These are phyloP conservation scores for Porites divaricata DNA, from an alignment of 92 coral and sea anemone species.

Conservation along the genomic window DNA sequence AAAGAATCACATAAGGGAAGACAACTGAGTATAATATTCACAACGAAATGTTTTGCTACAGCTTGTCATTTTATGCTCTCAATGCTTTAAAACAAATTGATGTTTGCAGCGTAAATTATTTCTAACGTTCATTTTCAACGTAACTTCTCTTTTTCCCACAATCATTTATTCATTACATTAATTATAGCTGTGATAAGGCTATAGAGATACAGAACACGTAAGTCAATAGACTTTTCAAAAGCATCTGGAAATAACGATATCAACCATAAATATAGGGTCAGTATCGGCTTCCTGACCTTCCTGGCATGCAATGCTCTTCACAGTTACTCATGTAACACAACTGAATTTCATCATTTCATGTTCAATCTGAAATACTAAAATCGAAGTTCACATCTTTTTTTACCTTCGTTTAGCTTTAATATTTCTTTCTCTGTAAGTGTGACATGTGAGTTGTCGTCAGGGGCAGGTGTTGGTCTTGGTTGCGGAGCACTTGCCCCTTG, in stretches of 20 bases:
- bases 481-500: conserved; percentile 40
- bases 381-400: not conserved
- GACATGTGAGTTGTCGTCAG: conserved; percentile 37
- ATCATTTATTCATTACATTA: not conserved
- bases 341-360: not conserved
- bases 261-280: too few relatives aligned
- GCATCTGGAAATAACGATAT: too few relatives aligned
- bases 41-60: conserved; percentile 13
- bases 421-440: conserved; percentile 38
- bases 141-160: too few relatives aligned
- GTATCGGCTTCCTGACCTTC: too few relatives aligned
- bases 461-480: conserved; percentile 47
- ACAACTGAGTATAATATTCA: conserved; percentile 23
- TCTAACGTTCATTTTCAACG: too few relatives aligned
- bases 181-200: conserved; percentile 21
- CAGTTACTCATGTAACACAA: too few relatives aligned
- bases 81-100: not conserved
- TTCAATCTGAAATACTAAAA: not conserved
- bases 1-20: conserved; percentile 10
- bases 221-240: too few relatives aligned
- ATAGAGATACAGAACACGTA: not conserved
- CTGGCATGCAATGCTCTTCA: too few relatives aligned
- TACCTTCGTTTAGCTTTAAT: conserved; percentile 32
- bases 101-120: not conserved
- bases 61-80: too few relatives aligned